phyloP scores from a whole-genome alignment of 2,797 vertebrate genomes.

The Poecilia picta region DNA sequence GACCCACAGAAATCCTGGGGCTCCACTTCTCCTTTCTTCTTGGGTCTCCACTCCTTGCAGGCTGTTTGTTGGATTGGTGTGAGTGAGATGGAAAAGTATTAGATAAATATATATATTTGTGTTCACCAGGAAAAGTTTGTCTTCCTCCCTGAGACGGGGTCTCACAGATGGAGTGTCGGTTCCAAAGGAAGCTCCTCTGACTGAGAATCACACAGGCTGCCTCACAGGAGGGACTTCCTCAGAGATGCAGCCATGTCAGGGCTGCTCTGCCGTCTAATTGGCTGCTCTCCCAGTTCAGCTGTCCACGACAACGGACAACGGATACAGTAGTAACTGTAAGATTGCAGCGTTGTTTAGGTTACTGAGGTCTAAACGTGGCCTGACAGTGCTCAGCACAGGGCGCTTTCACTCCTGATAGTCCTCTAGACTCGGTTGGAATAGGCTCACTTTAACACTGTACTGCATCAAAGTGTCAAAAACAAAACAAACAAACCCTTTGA shows the following conservation, averaged over 20 bases:
- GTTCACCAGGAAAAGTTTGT: not conserved
- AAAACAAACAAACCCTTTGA: no score
- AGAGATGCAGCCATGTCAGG: not conserved
- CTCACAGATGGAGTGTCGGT: conserved; percentile 44
- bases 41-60: conserved; percentile 37
- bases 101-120: not conserved
- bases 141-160: conserved; percentile 16
- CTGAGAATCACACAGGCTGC: conserved; percentile 53
- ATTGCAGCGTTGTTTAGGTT: not conserved
- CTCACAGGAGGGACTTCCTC: not conserved
- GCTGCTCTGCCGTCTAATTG: not conserved
- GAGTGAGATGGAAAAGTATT: not conserved
- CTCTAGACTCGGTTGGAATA: no score
- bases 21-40: conserved; percentile 55
- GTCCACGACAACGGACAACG: not conserved
- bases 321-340: not conserved
- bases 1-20: conserved; percentile 56
- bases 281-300: not conserved
- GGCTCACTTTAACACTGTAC: no score
- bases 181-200: conserved; percentile 48
- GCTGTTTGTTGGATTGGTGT: conserved; percentile 12
- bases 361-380: not conserved
- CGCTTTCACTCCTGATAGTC: not conserved
- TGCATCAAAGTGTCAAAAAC: no score
- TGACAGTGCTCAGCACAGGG: not conserved